Conservation (phyloP, 2,888 invertebrate species). For the Dicyrtomina minuta region DNA sequence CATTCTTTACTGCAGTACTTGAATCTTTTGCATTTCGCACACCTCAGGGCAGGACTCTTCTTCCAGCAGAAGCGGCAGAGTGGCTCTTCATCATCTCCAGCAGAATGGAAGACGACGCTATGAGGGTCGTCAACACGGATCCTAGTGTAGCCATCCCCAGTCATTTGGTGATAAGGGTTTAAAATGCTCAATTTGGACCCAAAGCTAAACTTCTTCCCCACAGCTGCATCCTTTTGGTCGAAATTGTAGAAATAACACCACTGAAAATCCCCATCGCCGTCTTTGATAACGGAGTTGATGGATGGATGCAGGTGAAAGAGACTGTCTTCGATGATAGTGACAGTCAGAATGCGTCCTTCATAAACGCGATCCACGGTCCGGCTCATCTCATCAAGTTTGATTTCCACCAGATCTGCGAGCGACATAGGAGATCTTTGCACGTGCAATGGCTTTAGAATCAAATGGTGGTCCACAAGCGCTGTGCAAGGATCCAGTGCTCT, state of each 20-base stretch:
- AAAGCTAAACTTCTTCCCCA: neutral
- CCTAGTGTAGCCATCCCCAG: neutral
- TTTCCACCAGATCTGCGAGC: neutral
- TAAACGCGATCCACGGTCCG: neutral
- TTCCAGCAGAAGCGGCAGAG: neutral
- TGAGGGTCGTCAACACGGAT: neutral
- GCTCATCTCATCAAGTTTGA: neutral
- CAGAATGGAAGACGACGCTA: neutral
- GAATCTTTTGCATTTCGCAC: too few species aligned
- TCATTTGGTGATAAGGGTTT: conserved; percentile 11
- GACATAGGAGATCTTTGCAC: neutral
- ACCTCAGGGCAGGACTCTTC: neutral
- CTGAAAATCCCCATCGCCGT: neutral
- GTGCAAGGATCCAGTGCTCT: too few species aligned
- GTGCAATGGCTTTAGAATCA: neutral
- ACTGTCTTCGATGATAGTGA: neutral
- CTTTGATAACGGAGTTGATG: neutral
- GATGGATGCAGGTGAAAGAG: neutral
- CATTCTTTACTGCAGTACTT: too few species aligned
- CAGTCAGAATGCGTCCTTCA: neutral
- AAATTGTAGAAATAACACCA: too few species aligned
- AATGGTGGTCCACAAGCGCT: too few species aligned
- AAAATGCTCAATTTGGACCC: neutral
- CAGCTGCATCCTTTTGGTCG: neutral
- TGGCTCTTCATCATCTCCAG: neutral